phyloP scores from a whole-genome alignment of 2,797 vertebrate genomes.

The Manis javanica region DNA sequence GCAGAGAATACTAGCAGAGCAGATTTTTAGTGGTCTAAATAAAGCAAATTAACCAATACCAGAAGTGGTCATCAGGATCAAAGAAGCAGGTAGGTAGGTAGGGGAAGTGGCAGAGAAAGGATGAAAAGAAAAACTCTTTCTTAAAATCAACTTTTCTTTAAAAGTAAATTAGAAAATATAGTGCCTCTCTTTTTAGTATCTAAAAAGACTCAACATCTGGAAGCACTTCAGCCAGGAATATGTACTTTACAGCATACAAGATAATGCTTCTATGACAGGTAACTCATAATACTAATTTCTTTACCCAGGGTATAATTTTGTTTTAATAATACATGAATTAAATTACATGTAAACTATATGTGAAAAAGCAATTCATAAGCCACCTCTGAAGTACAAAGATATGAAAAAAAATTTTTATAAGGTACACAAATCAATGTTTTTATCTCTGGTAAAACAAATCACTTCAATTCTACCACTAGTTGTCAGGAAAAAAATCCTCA shows the following conservation, averaged over 20 bases:
- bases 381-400: neutral
- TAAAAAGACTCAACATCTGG: neutral
- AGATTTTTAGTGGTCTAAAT: neutral
- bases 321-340: neutral
- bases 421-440: slow-evolving; percentile 9
- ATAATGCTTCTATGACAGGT: neutral
- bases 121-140: neutral
- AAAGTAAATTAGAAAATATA: slow-evolving; percentile 37
- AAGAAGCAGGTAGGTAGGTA: neutral
- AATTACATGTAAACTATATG: no score
- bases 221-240: slow-evolving; percentile 5
- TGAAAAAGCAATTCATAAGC: slow-evolving; percentile 20
- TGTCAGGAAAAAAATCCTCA: neutral
- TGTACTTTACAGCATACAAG: neutral
- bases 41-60: slow-evolving; percentile 5
- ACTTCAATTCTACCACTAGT: neutral
- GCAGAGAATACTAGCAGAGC: neutral
- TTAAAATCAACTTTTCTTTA: slow-evolving; percentile 54
- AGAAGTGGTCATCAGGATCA: neutral
- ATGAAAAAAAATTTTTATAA: neutral
- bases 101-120: neutral
- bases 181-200: neutral
- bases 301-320: neutral
- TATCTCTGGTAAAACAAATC: slow-evolving; percentile 1
- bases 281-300: slow-evolving; percentile 1